phyloP scores from a whole-genome alignment of 2,113 vertebrate genomes.

The Poeciliopsis occidentalis region DNA sequence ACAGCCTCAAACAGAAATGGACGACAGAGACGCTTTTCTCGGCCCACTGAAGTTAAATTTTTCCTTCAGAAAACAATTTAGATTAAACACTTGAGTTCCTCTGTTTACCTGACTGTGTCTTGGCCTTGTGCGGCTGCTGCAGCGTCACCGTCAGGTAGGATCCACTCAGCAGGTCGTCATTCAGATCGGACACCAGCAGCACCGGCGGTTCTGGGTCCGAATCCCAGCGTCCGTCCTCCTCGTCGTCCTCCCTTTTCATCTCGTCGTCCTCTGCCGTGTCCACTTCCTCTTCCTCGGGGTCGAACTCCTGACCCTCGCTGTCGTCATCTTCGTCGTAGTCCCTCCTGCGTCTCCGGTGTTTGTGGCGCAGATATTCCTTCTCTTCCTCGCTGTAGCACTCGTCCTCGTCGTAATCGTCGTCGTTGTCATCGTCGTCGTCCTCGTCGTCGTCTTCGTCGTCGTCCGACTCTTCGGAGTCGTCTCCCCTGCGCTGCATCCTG shows the following conservation, averaged over 20 bases:
- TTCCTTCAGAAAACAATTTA: no score
- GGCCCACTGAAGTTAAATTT: no score
- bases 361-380: slow-evolving; percentile 40
- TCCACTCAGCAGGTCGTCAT: slow-evolving; percentile 81
- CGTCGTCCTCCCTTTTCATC: slow-evolving; percentile 56
- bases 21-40: no score
- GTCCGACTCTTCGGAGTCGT: slow-evolving; percentile 74
- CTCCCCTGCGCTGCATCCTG: slow-evolving; percentile 75
- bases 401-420: slow-evolving; percentile 47
- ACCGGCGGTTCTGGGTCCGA: slow-evolving; percentile 81
- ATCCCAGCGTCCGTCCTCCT: slow-evolving; percentile 75
- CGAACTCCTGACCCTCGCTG: slow-evolving; percentile 88
- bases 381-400: slow-evolving; percentile 73
- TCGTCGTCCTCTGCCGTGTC: slow-evolving; percentile 74
- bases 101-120: slow-evolving; percentile 76
- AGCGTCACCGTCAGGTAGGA: slow-evolving; percentile 96
- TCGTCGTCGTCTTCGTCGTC: slow-evolving; percentile 58
- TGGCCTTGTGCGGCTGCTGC: slow-evolving; percentile 87
- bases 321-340: slow-evolving; percentile 86
- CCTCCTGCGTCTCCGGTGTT: slow-evolving; percentile 36
- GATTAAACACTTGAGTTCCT: no score
- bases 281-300: slow-evolving; percentile 78
- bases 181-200: slow-evolving; percentile 80
- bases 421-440: slow-evolving; percentile 59
- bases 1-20: no score